Evolutionary conservation across 2,888 invertebrate species (phyloP).

Genomic region (Gryllus longicercus): DNA sequence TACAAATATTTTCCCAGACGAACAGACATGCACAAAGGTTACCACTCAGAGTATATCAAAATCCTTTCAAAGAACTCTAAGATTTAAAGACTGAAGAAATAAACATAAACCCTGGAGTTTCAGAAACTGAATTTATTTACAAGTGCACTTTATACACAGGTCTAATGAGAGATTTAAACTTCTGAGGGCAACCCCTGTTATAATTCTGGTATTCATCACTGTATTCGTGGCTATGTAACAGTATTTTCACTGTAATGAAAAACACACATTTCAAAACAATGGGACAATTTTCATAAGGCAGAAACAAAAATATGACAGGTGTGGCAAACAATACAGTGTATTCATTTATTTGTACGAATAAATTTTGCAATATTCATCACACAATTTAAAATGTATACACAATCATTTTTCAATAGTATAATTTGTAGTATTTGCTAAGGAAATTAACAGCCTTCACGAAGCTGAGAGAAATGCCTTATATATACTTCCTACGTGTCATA

Average conservation of each 20-base stretch:
- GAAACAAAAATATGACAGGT: background rate
- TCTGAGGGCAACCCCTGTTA: background rate
- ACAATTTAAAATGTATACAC: no score
- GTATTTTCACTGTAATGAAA: slow-evolving; percentile 17
- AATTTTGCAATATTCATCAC: background rate
- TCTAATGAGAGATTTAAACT: background rate
- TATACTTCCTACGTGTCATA: no score
- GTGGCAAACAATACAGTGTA: background rate
- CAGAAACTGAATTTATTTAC: slow-evolving; percentile 11
- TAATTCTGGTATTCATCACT: background rate
- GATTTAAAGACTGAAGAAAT: background rate
- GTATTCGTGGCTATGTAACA: slow-evolving; percentile 17
- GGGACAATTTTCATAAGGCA: background rate
- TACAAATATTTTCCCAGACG: no score
- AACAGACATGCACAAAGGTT: background rate
- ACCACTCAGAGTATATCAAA: background rate
- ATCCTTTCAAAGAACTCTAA: background rate
- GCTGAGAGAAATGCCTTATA: no score
- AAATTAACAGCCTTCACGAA: no score
- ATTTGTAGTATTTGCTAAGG: no score
- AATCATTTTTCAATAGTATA: no score
- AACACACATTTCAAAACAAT: slow-evolving; percentile 4
- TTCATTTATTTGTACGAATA: background rate
- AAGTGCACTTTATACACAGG: slow-evolving; percentile 8
- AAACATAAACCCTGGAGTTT: background rate